Evolutionary conservation across 2,797 vertebrate species (phyloP).

Genomic region (Gallinago stenura): DNA sequence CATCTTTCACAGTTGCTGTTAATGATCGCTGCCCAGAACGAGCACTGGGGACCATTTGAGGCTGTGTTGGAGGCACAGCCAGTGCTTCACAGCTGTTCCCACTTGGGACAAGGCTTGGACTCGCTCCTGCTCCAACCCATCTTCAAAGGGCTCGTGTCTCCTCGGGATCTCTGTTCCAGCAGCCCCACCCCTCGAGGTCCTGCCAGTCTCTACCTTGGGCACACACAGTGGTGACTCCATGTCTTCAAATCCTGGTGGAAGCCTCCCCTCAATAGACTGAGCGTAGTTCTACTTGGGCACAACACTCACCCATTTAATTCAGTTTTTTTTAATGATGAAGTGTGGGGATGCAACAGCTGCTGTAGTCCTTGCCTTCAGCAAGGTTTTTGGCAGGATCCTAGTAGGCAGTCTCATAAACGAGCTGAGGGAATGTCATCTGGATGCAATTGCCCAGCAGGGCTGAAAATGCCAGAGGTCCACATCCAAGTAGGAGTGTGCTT

Average conservation of each 20-base stretch:
- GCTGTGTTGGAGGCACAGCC: not conserved
- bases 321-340: not conserved
- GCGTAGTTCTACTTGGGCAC: not conserved
- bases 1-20: not conserved
- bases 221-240: not conserved
- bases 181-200: not conserved
- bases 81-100: not conserved
- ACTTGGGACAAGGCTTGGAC: accelerated
- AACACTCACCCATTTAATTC: accelerated
- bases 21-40: accelerated
- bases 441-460: not conserved
- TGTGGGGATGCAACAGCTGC: not conserved
- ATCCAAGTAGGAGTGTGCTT: not conserved
- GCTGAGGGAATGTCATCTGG: not conserved
- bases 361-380: not conserved
- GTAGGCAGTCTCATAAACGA: not conserved
- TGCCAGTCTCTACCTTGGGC: accelerated
- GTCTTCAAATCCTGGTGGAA: not conserved
- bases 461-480: not conserved
- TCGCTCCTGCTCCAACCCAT: not conserved
- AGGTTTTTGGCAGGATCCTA: not conserved
- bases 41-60: not conserved
- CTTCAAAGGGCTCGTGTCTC: accelerated
- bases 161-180: accelerated
- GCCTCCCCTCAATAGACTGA: accelerated